These are phyloP conservation scores for Stomatorhinus walkeri DNA, from an alignment of 2,797 vertebrate genomes.

Conservation along the genomic window DNA sequence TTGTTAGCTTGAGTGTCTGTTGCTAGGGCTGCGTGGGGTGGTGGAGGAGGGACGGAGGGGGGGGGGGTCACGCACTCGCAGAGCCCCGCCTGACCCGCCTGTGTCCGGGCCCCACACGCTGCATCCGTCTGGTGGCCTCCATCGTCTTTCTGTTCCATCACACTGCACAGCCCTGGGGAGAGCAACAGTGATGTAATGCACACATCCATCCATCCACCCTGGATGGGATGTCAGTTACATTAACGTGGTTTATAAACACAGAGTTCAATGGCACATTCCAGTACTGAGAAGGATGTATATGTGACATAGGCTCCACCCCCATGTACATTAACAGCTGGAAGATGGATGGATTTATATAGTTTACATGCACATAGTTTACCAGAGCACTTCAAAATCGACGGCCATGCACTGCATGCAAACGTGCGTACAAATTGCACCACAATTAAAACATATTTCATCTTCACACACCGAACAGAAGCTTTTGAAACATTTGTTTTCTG, in stretches of 20 bases:
- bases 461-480: background rate
- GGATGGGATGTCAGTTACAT: background rate
- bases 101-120: conserved; percentile 78
- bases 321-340: background rate
- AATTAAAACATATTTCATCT: background rate
- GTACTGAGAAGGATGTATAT: background rate
- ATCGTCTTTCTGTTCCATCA: conserved; percentile 82
- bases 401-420: no score
- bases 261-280: background rate
- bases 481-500: background rate
- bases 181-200: background rate
- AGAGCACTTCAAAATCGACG: background rate
- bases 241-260: background rate
- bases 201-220: background rate
- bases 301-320: background rate
- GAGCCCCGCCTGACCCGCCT: conserved; percentile 73
- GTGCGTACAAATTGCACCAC: background rate
- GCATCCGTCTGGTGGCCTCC: conserved; percentile 67
- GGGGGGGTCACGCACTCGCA: conserved; percentile 67
- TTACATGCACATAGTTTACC: background rate
- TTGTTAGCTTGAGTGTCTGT: background rate
- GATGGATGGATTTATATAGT: background rate
- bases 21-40: background rate
- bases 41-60: background rate
- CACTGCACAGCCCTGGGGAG: conserved; percentile 71